phyloP scores from a whole-genome alignment of 2,888 invertebrate species.

The Helobdella robusta region DNA sequence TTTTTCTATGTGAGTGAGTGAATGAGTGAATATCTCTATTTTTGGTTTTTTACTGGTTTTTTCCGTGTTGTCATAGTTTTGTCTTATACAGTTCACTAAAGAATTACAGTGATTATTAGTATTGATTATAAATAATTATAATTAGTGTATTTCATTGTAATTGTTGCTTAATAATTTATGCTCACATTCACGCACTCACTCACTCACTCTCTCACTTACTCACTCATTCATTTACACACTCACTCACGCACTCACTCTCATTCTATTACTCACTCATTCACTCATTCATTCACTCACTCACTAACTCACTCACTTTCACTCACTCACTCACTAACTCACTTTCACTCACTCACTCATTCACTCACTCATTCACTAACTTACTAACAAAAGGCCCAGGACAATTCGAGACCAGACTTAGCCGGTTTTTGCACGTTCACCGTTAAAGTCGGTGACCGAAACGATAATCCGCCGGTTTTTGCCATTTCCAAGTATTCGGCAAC shows the following conservation, averaged over 20 bases:
- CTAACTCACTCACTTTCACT: too few relatives aligned
- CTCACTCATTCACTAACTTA: not conserved
- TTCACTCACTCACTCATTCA: not conserved
- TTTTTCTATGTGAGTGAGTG: not conserved
- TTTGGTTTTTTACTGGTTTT: too few relatives aligned
- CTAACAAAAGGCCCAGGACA: conserved; percentile 70
- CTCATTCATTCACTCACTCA: not conserved
- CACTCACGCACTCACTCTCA: too few relatives aligned
- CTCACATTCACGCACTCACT: too few relatives aligned
- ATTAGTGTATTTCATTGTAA: too few relatives aligned
- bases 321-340: not conserved
- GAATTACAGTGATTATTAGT: too few relatives aligned
- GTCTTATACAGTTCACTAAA: too few relatives aligned
- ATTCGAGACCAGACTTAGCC: conserved; percentile 89
- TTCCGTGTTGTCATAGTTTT: too few relatives aligned
- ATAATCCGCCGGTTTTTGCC: conserved; percentile 45
- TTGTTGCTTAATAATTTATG: too few relatives aligned
- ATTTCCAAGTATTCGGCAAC: conserved; percentile 40
- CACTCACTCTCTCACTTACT: not conserved
- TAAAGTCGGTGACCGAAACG: conserved; percentile 44
- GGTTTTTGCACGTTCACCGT: conserved; percentile 53
- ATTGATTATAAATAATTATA: too few relatives aligned
- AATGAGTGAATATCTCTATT: too few relatives aligned
- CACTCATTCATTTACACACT: not conserved
- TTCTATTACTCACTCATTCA: not conserved